phyloP scores from a whole-genome alignment of 2,888 invertebrate species.

The Pyralis farinalis region DNA sequence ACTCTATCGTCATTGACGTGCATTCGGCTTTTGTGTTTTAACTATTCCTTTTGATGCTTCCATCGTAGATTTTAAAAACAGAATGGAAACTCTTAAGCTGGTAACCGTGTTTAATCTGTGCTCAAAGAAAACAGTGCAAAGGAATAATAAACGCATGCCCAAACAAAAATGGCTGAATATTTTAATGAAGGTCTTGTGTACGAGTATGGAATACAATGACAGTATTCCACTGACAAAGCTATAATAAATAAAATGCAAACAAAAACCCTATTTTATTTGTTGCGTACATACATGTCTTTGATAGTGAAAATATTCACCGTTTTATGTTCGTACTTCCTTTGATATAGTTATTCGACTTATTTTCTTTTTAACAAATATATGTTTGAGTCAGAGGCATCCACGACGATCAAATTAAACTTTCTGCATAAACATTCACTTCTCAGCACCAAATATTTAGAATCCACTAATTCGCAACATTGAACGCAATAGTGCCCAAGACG shows the following conservation, averaged over 20 bases:
- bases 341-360: too few relatives aligned
- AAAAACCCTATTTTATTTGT: too few relatives aligned
- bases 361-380: too few relatives aligned
- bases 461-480: too few relatives aligned
- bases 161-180: conserved; percentile 30
- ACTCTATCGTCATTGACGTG: conserved; percentile 28
- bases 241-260: conserved; percentile 4
- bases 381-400: too few relatives aligned
- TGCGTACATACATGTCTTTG: neutral
- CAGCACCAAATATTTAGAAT: too few relatives aligned
- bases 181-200: conserved; percentile 30
- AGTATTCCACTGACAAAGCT: neutral
- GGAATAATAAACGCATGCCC: conserved; percentile 26
- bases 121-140: conserved; percentile 18
- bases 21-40: conserved; percentile 23
- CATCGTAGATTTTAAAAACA: conserved; percentile 18
- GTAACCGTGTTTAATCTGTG: conserved; percentile 26
- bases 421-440: too few relatives aligned
- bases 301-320: neutral
- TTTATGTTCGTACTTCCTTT: neutral
- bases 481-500: too few relatives aligned
- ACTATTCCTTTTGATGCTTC: conserved; percentile 26
- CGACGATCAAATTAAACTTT: too few relatives aligned
- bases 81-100: conserved; percentile 28
- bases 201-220: conserved; percentile 4